phyloP scores from a whole-genome alignment of 1,140 invertebrate species.

The Hyphantria cunea region DNA sequence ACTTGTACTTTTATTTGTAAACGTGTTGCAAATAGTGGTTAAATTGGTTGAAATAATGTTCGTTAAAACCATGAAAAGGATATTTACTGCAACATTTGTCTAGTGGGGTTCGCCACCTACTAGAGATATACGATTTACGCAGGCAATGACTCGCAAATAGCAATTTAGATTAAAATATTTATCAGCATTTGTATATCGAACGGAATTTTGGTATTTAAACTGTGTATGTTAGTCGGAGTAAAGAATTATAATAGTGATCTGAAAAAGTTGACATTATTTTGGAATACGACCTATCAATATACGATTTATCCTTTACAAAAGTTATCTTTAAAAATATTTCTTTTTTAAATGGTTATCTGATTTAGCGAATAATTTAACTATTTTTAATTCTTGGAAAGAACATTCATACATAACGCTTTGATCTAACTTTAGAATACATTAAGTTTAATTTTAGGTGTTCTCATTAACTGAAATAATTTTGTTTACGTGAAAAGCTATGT shows the following conservation, averaged over 20 bases:
- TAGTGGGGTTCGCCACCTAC: constrained; percentile 30
- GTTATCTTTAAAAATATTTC: too few species aligned
- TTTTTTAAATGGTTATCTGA: too few species aligned
- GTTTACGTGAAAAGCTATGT: too few species aligned
- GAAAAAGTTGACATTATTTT: not conserved
- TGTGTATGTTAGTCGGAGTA: too few species aligned
- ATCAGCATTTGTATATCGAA: not conserved
- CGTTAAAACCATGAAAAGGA: constrained; percentile 40
- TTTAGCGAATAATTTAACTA: too few species aligned
- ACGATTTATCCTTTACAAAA: too few species aligned
- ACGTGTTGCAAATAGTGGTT: not conserved
- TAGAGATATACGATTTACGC: constrained; percentile 37
- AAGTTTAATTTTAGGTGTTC: not conserved
- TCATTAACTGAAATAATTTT: too few species aligned
- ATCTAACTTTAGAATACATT: too few species aligned
- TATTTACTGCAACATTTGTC: constrained; percentile 44
- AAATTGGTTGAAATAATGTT: constrained; percentile 36
- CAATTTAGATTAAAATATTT: constrained; percentile 31
- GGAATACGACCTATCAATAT: not conserved
- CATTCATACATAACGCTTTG: too few species aligned
- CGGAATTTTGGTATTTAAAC: not conserved
- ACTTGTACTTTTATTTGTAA: not conserved
- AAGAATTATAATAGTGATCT: not conserved
- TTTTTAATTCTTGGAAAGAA: too few species aligned
- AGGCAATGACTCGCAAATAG: constrained; percentile 31